Base-by-base conservation (phyloP, 1,140 invertebrate species). In the Gonioctena quinquepunctata region DNA sequence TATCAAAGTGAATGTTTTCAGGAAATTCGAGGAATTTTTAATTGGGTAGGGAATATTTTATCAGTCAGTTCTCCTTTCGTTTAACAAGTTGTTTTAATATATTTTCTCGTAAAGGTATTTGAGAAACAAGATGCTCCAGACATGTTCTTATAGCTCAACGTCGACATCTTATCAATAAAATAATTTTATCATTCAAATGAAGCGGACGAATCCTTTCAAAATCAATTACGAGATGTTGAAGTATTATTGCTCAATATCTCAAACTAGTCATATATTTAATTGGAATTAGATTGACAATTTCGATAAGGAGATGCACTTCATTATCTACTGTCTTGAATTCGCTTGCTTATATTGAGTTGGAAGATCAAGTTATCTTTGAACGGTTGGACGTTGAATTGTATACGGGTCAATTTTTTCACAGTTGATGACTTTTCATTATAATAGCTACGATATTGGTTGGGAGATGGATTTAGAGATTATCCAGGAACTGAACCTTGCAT, bases 211-310 rank as follows among this genome's bases (percentile, higher is more conserved):
- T 61, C 65, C 70, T 76, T 74, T 21, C 18, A 56, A 72, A 74
- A 74, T 74, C 74, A 75, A 74, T 74, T 77, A 78, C 49, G 66
- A 74, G 68, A 76, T 74, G 70, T 77, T 71, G 73, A 79, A 74
- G 69, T 75, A 75, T 77, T 76, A 75, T 75, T 78, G 72, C 72
- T 76, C 75, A 77, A 77, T 77, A 72, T 71, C 72, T 79, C 76
- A 74, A 74, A 76, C 72, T 71, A 76, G 77, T 79, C 77, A 74
- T 65, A 66, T 72, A 68, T 74, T 77, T 79, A 77, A 79, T 79
- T 79, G 77, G 76, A 62, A 62, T 57, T 23, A 74, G 75, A 79
- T 79, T 73, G 74, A 25, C n/a, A 25, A 25, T 11, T n/a, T 16
- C 6, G 56, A 59, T 59, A 59, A 26, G 11, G n/a, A 59, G 16